These are phyloP conservation scores for Ctenochaetus hawaiiensis DNA, from an alignment of 2,797 vertebrate genomes.

Conservation along the genomic window DNA sequence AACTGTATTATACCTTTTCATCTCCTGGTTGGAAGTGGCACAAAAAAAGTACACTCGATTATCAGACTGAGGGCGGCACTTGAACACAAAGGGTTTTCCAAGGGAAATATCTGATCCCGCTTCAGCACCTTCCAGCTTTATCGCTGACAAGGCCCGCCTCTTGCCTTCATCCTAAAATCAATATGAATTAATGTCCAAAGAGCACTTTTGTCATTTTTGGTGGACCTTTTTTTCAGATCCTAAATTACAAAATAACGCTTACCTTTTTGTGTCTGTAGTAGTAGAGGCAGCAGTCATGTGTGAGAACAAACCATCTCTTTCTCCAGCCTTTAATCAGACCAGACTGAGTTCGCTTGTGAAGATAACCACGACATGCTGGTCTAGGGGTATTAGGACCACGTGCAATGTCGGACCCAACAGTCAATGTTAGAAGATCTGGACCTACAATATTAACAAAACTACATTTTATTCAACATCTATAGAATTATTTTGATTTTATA, in stretches of 20 bases:
- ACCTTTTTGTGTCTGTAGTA: constrained; percentile 95
- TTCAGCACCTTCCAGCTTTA: constrained; percentile 91
- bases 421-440: constrained; percentile 89
- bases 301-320: constrained; percentile 94
- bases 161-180: constrained; percentile 91
- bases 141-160: constrained; percentile 82
- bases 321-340: constrained; percentile 93
- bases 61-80: constrained; percentile 86
- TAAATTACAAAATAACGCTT: constrained; percentile 39
- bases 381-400: constrained; percentile 88
- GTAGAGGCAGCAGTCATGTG: constrained; percentile 89
- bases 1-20: constrained; percentile 86
- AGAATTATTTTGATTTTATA: neutral
- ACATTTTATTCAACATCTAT: neutral
- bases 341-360: constrained; percentile 92
- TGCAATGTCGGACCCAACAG: constrained; percentile 93
- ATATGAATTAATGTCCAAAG: neutral
- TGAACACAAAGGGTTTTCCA: constrained; percentile 94
- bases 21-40: constrained; percentile 93
- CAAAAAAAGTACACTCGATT: constrained; percentile 89
- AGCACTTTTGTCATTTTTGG: neutral
- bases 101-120: constrained; percentile 87
- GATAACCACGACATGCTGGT: constrained; percentile 90
- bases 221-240: neutral
- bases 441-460: constrained; percentile 73